phyloP scores from a whole-genome alignment of 2,113 vertebrate species.

The Rostratula benghalensis region DNA sequence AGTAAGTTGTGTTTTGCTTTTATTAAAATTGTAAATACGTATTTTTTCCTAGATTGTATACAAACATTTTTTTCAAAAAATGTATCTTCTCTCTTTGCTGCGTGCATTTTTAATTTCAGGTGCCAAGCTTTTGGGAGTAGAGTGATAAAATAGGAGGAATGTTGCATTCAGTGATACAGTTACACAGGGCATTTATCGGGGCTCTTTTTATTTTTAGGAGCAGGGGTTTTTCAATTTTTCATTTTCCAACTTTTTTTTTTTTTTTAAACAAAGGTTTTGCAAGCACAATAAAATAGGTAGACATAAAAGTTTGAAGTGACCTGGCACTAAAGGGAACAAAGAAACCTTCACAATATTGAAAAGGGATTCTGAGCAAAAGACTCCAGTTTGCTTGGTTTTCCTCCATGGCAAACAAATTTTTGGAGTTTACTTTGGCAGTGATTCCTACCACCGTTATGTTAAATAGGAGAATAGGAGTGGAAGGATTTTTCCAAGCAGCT shows the following conservation, averaged over 20 bases:
- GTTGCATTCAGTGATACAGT: background rate
- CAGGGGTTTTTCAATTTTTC: background rate
- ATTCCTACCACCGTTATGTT: background rate
- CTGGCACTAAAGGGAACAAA: background rate
- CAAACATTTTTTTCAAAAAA: background rate
- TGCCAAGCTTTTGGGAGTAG: background rate
- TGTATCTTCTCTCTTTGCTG: background rate
- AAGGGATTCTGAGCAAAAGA: background rate
- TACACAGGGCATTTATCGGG: background rate
- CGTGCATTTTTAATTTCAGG: background rate
- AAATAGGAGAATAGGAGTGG: background rate
- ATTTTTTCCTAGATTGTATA: background rate
- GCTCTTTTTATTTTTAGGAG: background rate
- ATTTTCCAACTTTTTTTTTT: background rate
- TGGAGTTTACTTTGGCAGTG: constrained; percentile 32
- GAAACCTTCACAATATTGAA: background rate
- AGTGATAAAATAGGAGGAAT: background rate
- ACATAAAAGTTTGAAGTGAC: constrained; percentile 2
- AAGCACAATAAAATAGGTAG: background rate
- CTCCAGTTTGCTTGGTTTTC: constrained; percentile 6
- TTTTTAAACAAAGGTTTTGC: background rate
- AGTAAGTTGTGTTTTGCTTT: background rate
- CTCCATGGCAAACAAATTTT: constrained; percentile 13
- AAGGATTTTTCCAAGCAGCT: background rate
- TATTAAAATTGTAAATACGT: background rate